Percentiles rank a stretch among this genome's conserved stretches.
Conservation (phyloP, 2,113 vertebrate species). For the Tyrannus savana region DNA sequence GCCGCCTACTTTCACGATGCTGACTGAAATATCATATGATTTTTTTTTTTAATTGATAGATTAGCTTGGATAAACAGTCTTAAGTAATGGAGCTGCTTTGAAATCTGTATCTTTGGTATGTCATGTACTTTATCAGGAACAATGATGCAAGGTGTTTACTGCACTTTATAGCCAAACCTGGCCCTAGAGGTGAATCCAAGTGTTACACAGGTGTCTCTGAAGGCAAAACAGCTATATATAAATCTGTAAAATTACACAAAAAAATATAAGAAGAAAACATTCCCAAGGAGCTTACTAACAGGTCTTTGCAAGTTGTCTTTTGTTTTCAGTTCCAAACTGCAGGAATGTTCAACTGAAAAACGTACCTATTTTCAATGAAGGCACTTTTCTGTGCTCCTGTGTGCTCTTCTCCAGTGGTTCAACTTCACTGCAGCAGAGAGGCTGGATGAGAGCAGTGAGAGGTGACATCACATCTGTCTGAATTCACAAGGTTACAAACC, state of each 20-base stretch:
- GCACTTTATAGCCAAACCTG: not conserved
- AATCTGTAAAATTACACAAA: not conserved
- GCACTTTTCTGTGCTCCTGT: not conserved
- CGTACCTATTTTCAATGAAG: not conserved
- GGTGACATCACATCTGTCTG: conserved; percentile 1
- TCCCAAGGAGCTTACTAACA: not conserved
- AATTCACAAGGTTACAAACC: not conserved
- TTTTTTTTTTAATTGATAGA: not conserved
- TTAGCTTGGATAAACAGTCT: not conserved
- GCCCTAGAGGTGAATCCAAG: not conserved
- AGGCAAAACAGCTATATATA: not conserved
- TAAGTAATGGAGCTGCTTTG: not conserved
- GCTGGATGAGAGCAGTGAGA: not conserved
- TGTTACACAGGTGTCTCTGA: not conserved
- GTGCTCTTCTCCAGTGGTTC: not conserved
- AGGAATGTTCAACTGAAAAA: not conserved
- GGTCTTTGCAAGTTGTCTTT: not conserved
- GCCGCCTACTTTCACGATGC: not conserved
- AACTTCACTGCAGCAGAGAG: not conserved
- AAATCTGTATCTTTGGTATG: not conserved
- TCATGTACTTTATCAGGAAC: not conserved
- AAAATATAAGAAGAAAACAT: not conserved
- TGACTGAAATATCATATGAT: not conserved
- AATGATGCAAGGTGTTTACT: not conserved
- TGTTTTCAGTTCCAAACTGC: not conserved